A percentile compares a stretch with the other conserved stretches of the same genome.
Conservation (phyloP, 2,797 vertebrate species). For the Halcyon leucocephala region DNA sequence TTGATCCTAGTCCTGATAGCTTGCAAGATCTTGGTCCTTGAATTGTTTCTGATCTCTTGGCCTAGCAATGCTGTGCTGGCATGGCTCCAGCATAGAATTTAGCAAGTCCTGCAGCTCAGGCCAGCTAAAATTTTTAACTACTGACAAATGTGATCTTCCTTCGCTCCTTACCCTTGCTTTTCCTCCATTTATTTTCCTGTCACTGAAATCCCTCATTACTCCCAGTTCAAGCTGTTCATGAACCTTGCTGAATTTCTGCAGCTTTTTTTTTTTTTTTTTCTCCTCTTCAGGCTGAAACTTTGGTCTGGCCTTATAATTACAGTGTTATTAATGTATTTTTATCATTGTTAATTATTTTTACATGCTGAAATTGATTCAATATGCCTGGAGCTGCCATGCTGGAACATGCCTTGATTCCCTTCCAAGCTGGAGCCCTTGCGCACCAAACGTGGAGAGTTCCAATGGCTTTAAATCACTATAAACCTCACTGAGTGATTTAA, state of each 20-base stretch:
- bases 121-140: slow-evolving; percentile 31
- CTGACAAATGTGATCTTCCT: slow-evolving; percentile 65
- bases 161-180: slow-evolving; percentile 45
- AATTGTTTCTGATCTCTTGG: slow-evolving; percentile 33
- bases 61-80: background rate
- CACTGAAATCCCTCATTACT: slow-evolving; percentile 49
- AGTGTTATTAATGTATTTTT: slow-evolving; percentile 75
- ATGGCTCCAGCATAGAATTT: slow-evolving; percentile 35
- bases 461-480: slow-evolving; percentile 74
- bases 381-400: slow-evolving; percentile 71
- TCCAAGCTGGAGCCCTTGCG: slow-evolving; percentile 62
- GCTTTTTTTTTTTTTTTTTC: background rate
- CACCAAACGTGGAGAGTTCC: slow-evolving; percentile 64
- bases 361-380: slow-evolving; percentile 76
- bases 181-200: slow-evolving; percentile 45
- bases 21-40: slow-evolving; percentile 29
- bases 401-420: slow-evolving; percentile 71
- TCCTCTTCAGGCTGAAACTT: slow-evolving; percentile 13
- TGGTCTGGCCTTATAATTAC: slow-evolving; percentile 67
- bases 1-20: slow-evolving; percentile 27
- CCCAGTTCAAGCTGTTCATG: background rate
- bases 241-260: slow-evolving; percentile 37
- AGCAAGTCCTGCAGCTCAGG: slow-evolving; percentile 31
- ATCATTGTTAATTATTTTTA: slow-evolving; percentile 77
- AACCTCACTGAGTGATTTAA: slow-evolving; percentile 74